Percentiles rank a stretch among this genome's conserved stretches.
phyloP scores from a whole-genome alignment of 2,797 vertebrate species.

The Mus minutoides region DNA sequence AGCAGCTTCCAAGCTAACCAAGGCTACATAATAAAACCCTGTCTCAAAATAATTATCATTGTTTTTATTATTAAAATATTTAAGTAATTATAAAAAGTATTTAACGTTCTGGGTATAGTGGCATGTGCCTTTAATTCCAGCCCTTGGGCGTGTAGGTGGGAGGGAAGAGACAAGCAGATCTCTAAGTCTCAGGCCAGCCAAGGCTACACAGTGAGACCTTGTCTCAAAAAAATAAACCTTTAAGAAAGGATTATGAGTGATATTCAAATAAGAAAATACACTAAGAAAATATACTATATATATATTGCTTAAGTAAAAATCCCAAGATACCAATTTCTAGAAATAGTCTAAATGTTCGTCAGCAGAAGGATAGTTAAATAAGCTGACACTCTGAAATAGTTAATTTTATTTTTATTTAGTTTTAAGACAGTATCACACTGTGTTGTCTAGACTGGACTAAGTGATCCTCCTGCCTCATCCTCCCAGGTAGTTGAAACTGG shows the following conservation, averaged over 20 bases:
- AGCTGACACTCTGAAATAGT: not conserved
- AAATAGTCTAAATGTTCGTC: not conserved
- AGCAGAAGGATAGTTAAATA: not conserved
- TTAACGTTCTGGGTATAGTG: not conserved
- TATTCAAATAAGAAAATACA: slow-evolving; percentile 41
- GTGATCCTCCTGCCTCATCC: not conserved
- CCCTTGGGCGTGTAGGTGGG: not conserved
- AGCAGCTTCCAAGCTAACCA: not conserved
- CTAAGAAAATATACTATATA: slow-evolving; percentile 30
- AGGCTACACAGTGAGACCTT: not conserved
- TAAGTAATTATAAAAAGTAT: not conserved
- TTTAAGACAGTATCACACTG: not conserved
- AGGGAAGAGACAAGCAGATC: not conserved
- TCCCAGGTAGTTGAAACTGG: not conserved
- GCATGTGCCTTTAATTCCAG: not conserved
- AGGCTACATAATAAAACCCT: not conserved
- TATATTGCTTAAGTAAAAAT: slow-evolving; percentile 38
- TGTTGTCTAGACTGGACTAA: not conserved
- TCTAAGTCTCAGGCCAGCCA: not conserved
- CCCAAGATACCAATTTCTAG: not conserved
- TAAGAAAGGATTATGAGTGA: not conserved
- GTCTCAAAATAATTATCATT: not conserved
- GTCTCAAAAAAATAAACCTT: not conserved
- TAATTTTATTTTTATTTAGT: not conserved
- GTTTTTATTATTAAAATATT: not conserved